These are phyloP conservation scores for Dexiosoma caninum DNA, from an alignment of 2,888 invertebrate genomes.

Conservation along the genomic window DNA sequence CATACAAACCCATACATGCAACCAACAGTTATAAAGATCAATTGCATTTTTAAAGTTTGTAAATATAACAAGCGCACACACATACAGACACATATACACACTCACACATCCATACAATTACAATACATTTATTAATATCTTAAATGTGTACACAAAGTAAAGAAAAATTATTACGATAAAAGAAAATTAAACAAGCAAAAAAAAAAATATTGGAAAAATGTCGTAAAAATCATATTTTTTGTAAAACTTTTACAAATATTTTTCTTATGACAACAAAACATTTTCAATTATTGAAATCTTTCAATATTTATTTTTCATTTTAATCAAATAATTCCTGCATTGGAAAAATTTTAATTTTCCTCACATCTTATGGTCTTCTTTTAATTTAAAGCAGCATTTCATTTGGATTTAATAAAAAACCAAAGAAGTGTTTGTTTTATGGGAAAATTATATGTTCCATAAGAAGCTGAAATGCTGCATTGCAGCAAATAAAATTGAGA, in stretches of 20 bases:
- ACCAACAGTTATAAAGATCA: conserved; percentile 33
- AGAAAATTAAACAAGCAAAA: conserved; percentile 15
- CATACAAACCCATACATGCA: background rate
- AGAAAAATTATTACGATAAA: conserved; percentile 2
- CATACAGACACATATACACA: background rate
- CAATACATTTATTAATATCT: background rate
- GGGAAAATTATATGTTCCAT: too few relatives aligned
- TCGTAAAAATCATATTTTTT: background rate
- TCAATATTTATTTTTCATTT: background rate
- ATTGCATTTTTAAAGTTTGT: conserved; percentile 32
- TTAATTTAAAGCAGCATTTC: background rate
- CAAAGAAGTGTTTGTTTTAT: too few relatives aligned
- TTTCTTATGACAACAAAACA: background rate
- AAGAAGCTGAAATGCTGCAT: too few relatives aligned
- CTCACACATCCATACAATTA: background rate
- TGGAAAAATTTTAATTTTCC: background rate
- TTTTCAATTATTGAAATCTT: conserved; percentile 2
- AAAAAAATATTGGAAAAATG: background rate
- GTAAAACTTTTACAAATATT: background rate
- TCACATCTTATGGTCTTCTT: background rate
- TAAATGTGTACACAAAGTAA: background rate
- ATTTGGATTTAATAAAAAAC: background rate
- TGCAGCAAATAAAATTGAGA: too few relatives aligned
- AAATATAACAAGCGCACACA: background rate
- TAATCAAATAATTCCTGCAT: background rate